Base-by-base conservation (phyloP, 2,888 invertebrate species). In the Lottia gigantea region DNA sequence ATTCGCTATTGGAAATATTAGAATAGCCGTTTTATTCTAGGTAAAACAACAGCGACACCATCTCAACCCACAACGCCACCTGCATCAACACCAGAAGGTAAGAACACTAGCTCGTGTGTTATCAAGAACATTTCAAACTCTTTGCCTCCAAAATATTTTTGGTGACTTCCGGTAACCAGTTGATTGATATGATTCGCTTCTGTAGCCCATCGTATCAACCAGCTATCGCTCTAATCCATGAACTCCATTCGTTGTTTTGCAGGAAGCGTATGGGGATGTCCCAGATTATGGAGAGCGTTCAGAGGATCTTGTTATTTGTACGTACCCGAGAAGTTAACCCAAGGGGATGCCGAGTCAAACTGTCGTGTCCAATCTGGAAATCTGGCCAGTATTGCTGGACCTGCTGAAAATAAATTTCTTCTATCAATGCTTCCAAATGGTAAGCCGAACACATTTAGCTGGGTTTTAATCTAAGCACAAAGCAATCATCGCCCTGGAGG, bases 321-420 rank as follows among this genome's bases (percentile, higher is more conserved):
- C 15, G 73, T 75, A 7, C 68, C 74, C n/a, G 71, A 71, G 46
- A 68, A 64, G 31, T 74, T 61, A 7, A 66, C 68, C 19, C 76
- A 78, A 75, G 63, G 66, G 0, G 70, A 71, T 4, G 82, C 83
- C 7, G 67, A 68, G n/a, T 65, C 67, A 12, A 67, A 66, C 47
- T 82, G 83, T 69, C 62, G 73, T 7, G 61, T 55, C 16, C 64
- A 75, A 23, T 77, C 76, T 0, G 77, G 70, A 2, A 73, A 78
- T 8, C 74, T 83, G 1, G 80, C 73, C 7, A 76, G 80, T 40
- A 79, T 83, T 25, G 65, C 66, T 12, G 74, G 77, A 62, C 73
- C 73, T 65, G 70, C 73, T 15, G 82, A 82, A 69, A 80, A 81
- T 46, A 76, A 76, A n/a, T 84, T 80, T 66, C 66, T 83, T 23